These are phyloP conservation scores for Mycetomoellerius zeteki DNA, from an alignment of 1,140 invertebrate genomes.

Conservation along the genomic window DNA sequence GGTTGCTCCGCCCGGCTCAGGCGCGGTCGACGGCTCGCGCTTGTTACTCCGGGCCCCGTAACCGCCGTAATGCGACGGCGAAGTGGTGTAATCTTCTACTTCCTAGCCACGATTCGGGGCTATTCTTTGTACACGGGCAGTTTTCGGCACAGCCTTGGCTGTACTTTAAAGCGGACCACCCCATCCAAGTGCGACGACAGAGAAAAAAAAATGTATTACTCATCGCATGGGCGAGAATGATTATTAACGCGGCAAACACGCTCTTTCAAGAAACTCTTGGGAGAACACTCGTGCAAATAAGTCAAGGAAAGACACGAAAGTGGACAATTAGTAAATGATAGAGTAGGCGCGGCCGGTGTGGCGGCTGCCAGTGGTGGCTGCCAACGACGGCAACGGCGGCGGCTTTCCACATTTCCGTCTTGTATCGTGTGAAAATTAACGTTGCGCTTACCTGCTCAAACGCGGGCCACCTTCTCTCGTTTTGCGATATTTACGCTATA, in stretches of 20 bases:
- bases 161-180: too few species aligned
- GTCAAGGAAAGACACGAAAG: neutral
- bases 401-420: neutral
- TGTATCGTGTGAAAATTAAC: slow-evolving; percentile 39
- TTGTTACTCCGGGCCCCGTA: neutral
- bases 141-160: too few species aligned
- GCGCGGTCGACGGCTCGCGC: neutral
- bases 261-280: too few species aligned
- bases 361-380: neutral
- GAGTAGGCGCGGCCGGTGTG: neutral
- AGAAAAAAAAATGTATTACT: neutral
- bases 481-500: slow-evolving; percentile 64
- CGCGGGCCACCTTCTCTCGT: slow-evolving; percentile 38
- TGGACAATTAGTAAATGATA: neutral
- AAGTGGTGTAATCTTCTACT: too few species aligned
- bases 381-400: neutral
- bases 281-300: too few species aligned
- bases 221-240: too few species aligned
- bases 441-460: slow-evolving; percentile 75
- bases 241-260: too few species aligned
- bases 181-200: neutral
- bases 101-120: too few species aligned
- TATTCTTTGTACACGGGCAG: too few species aligned
- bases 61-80: neutral
- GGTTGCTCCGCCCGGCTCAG: slow-evolving; percentile 3